Conservation (phyloP, 2,797 vertebrate species). For the Sebastiscus tertius region DNA sequence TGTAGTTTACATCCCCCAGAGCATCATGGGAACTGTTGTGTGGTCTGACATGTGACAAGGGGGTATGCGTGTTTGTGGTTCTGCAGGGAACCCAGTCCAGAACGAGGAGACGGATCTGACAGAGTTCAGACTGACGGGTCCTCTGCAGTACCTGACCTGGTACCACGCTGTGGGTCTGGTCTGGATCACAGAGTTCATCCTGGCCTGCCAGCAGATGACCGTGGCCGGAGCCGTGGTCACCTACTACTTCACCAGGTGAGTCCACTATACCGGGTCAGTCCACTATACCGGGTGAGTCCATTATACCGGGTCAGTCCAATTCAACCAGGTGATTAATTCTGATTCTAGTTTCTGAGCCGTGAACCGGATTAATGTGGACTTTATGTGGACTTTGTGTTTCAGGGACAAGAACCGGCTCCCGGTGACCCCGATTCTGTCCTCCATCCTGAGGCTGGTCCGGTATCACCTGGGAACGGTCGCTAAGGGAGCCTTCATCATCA, state of each 20-base stretch:
- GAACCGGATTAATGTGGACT: background rate
- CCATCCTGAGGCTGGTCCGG: slow-evolving; percentile 90
- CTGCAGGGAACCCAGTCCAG: slow-evolving; percentile 87
- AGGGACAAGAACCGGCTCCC: slow-evolving; percentile 96
- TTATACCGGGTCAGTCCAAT: slow-evolving; percentile 66
- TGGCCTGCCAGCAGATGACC: slow-evolving; percentile 99
- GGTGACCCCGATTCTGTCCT: slow-evolving; percentile 94
- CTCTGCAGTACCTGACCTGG: slow-evolving; percentile 95
- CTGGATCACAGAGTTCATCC: slow-evolving; percentile 98
- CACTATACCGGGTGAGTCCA: background rate
- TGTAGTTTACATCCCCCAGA: background rate
- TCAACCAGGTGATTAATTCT: slow-evolving; percentile 75
- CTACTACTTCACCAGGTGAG: slow-evolving; percentile 96
- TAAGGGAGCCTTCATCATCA: slow-evolving; percentile 99
- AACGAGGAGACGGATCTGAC: slow-evolving; percentile 89
- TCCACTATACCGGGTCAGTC: background rate
- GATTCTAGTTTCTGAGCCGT: background rate
- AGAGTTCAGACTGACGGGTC: slow-evolving; percentile 90
- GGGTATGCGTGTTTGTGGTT: background rate
- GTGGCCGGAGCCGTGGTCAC: slow-evolving; percentile 97
- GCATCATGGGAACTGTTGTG: slow-evolving; percentile 8
- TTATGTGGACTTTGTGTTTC: slow-evolving; percentile 25
- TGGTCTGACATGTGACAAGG: background rate
- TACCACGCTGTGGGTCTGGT: slow-evolving; percentile 94
- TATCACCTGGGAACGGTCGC: slow-evolving; percentile 97